These are phyloP conservation scores for Papilio gigon DNA, from an alignment of 2,888 invertebrate genomes.

Conservation along the genomic window DNA sequence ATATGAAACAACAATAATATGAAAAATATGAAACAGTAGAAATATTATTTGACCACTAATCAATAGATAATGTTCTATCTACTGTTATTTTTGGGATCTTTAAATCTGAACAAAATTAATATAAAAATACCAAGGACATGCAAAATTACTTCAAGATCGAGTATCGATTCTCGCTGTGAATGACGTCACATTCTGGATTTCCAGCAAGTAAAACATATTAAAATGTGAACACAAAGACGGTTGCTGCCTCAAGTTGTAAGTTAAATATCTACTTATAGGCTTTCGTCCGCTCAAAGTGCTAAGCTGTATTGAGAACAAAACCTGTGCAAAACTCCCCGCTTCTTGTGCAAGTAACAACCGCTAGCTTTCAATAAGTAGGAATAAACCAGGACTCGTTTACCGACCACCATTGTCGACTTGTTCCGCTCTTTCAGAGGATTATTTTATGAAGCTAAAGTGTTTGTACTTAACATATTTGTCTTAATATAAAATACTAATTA, in stretches of 20 bases:
- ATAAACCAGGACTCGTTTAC: conserved; percentile 37
- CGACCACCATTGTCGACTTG: conserved; percentile 26
- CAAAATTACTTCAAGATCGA: neutral
- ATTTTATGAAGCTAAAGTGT: conserved; percentile 3
- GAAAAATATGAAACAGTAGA: too few species aligned
- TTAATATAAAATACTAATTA: neutral
- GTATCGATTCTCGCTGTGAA: neutral
- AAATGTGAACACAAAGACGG: conserved; percentile 33
- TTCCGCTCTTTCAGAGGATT: conserved; percentile 42
- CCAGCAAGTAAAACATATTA: conserved; percentile 22
- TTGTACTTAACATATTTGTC: neutral
- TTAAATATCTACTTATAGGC: conserved; percentile 47
- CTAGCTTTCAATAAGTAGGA: conserved; percentile 55
- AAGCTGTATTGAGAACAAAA: conserved; percentile 64
- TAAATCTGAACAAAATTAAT: too few species aligned
- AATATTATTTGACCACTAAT: too few species aligned
- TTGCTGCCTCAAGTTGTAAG: conserved; percentile 32
- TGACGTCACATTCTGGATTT: neutral
- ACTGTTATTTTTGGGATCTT: too few species aligned
- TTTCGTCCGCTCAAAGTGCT: conserved; percentile 47
- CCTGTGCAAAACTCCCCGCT: conserved; percentile 49
- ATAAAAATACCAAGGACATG: too few species aligned
- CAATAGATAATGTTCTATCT: too few species aligned
- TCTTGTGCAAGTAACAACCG: conserved; percentile 51
- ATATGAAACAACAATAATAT: too few species aligned